Conservation (phyloP, 2,888 invertebrate species). For the Cephonodes hylas region DNA sequence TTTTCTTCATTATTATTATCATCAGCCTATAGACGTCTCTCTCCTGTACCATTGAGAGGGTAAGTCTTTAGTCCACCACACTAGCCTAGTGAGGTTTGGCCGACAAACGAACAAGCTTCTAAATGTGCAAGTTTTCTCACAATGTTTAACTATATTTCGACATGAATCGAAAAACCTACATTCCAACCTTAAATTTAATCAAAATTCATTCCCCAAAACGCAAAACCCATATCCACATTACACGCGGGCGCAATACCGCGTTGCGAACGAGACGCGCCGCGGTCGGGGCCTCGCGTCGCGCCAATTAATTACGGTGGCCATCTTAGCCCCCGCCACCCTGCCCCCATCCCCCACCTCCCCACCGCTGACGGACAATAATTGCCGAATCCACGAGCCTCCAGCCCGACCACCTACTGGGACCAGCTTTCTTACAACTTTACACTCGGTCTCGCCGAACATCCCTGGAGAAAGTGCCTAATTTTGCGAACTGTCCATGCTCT, state of each 20-base stretch:
- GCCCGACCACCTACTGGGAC: slow-evolving; percentile 21
- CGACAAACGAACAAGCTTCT: too few species aligned
- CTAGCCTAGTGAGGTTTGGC: too few species aligned
- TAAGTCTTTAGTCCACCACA: too few species aligned
- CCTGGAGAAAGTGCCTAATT: slow-evolving; percentile 5
- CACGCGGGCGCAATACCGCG: slow-evolving; percentile 74
- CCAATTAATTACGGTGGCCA: slow-evolving; percentile 81
- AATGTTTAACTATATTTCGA: too few species aligned
- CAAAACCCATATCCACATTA: slow-evolving; percentile 26
- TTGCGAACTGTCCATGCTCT: not conserved
- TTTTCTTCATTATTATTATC: too few species aligned
- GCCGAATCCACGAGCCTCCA: slow-evolving; percentile 63
- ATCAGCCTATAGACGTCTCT: too few species aligned
- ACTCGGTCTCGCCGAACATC: slow-evolving; percentile 11
- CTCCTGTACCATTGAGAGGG: too few species aligned
- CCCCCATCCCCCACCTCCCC: slow-evolving; percentile 35
- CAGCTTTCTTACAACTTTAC: slow-evolving; percentile 18
- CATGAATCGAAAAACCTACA: too few species aligned
- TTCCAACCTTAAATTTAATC: not conserved
- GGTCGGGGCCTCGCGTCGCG: slow-evolving; percentile 79
- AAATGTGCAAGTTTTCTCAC: too few species aligned
- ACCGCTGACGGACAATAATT: slow-evolving; percentile 76
- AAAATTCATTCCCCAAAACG: not conserved
- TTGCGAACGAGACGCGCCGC: slow-evolving; percentile 71
- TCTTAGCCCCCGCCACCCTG: slow-evolving; percentile 59